Base-by-base conservation (phyloP, 2,113 vertebrate genomes). In the Cheilinus undulatus region DNA sequence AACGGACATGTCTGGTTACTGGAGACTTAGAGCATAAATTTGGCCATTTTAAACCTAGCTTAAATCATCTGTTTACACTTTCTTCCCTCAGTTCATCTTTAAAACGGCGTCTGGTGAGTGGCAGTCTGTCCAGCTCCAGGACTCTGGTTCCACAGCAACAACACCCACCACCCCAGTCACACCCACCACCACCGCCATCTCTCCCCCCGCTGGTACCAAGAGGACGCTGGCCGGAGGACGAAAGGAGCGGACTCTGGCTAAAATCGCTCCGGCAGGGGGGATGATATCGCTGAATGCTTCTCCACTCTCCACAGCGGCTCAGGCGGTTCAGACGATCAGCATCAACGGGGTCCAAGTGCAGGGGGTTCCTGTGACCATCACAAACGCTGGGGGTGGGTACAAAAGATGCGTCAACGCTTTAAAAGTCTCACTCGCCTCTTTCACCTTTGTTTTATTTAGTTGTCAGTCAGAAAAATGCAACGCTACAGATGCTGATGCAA, bases 311-410 rank as follows among this genome's bases (percentile, higher is more conserved):
- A 94, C 96, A 0, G 93, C 96, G 0, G 92, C 95, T 0, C 97
- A 98, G 88, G 94, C 96, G 3, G 91, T 99, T 88, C 97, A 99
- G 90, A 99, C 97, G 74, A 98, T 99, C 90, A 99, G 94, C 92
- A 99, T 99, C 91, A 99, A 99, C 2, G 97, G 97, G 0, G 94
- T 99, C 22, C 97, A 98, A 34, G 96, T 99, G 30, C 97, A 98
- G 83, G 97, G 97, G 0, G 95, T 99, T 23, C 97, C 97, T 0
- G 95, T 99, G 68, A 99, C 97, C 69, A 98, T 99, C 94, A 98
- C 97, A 89, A 99, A 95, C 66, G 91, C 90, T 0, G 96, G 93
- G 74, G 97, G 97, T 98, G 87, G 89, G 93, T 38, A n/a, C n/a
- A n/a, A n/a, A n/a, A n/a, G n/a, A n/a, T n/a, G n/a, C n/a, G n/a